Conservation (phyloP, 2,113 vertebrate genomes). For the Rhinoderma darwinii region DNA sequence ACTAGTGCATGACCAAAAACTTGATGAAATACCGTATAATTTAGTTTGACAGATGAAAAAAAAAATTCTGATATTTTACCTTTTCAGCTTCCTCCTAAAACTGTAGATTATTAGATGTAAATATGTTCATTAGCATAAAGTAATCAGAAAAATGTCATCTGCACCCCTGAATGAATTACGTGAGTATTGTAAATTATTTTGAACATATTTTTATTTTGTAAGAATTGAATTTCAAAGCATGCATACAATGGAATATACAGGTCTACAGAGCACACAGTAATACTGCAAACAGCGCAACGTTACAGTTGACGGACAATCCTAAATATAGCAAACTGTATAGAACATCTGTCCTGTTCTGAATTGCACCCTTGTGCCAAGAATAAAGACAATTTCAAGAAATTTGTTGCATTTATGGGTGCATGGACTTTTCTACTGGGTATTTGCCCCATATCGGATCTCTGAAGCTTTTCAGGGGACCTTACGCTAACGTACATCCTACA, state of each 20-base stretch:
- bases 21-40: too few relatives aligned
- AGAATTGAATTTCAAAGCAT: not conserved
- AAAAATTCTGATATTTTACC: too few relatives aligned
- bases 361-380: not conserved
- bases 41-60: too few relatives aligned
- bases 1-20: too few relatives aligned
- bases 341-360: too few relatives aligned
- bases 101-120: not conserved
- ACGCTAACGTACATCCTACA: too few relatives aligned
- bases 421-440: not conserved
- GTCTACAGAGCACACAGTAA: not conserved
- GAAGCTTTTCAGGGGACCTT: too few relatives aligned
- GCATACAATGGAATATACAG: slow-evolving; percentile 22
- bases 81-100: not conserved
- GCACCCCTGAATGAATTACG: not conserved
- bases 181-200: not conserved
- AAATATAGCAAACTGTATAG: too few relatives aligned
- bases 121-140: not conserved
- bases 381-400: not conserved
- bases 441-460: not conserved
- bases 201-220: slow-evolving; percentile 31
- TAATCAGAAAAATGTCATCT: not conserved
- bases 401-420: not conserved
- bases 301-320: not conserved
- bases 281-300: not conserved